A percentile compares a stretch with the other conserved stretches of the same genome.
Evolutionary conservation across 2,113 vertebrate species (phyloP).

Genomic region (Corythornis vintsioides): DNA sequence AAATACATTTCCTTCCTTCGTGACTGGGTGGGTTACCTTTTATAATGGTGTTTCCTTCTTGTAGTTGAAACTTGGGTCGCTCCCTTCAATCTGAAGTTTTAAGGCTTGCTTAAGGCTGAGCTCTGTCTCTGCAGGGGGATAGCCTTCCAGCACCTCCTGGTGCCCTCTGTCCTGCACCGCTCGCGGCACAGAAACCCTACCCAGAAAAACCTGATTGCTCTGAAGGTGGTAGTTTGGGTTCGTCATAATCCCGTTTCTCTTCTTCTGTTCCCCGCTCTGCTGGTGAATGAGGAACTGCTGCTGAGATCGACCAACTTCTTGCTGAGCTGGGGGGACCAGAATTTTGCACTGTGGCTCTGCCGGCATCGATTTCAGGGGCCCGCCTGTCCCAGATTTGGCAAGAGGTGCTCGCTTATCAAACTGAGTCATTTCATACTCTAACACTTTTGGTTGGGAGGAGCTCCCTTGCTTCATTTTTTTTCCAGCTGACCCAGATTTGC

Average conservation of each 20-base stretch:
- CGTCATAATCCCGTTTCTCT: constrained; percentile 96
- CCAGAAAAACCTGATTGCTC: constrained; percentile 93
- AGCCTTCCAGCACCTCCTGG: constrained; percentile 91
- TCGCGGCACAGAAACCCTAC: constrained; percentile 91
- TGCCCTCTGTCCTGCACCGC: constrained; percentile 86
- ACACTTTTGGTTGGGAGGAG: constrained; percentile 85
- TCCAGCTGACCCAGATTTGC: constrained; percentile 84
- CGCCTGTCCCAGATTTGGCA: constrained; percentile 82
- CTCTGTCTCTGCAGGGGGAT: constrained; percentile 90
- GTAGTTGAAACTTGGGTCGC: constrained; percentile 93
- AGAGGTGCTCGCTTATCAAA: constrained; percentile 88
- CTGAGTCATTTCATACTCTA: constrained; percentile 98
- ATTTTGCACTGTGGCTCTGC: constrained; percentile 87
- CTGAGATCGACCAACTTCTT: constrained; percentile 82
- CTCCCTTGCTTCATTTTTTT: constrained; percentile 86
- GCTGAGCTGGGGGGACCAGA: constrained; percentile 80
- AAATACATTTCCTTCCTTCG: neutral
- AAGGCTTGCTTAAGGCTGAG: constrained; percentile 98
- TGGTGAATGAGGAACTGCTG: constrained; percentile 92
- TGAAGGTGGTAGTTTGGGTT: constrained; percentile 98
- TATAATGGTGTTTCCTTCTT: constrained; percentile 98
- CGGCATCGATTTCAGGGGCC: constrained; percentile 71
- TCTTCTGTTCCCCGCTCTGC: constrained; percentile 91
- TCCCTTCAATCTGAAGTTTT: constrained; percentile 94
- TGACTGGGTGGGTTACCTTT: constrained; percentile 75